Evolutionary conservation across 2,888 invertebrate species (phyloP), one percentile per base, ranked within the genome.

Genomic region (Epinotia ramella): DNA sequence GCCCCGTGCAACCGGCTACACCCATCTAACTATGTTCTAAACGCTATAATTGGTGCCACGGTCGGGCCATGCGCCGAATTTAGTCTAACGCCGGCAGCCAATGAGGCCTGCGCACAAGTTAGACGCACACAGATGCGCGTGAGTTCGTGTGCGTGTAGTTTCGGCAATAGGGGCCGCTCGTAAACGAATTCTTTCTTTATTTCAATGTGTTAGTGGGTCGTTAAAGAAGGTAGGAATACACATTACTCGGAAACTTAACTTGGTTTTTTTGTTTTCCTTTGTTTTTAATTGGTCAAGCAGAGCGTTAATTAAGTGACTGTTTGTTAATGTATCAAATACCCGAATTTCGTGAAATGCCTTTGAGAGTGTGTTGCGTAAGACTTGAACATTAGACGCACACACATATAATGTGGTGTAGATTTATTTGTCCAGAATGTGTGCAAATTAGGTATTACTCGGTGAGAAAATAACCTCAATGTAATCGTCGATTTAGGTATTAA

Each of bases 71-170:
- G 56, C 64, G 68, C 70, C 74, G 70, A 74, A 74, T 65, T 49
- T 65, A 65, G 33, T 70, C 70, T 70, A 69, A 74, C 28, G 20
- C 24, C 24, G n/a, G 12, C 49, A n/a, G 33, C 74, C 69, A 74
- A 74, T 69, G n/a, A 40, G 64, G 11, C 24, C 71, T 59, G 74
- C 74, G 74, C 74, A 13, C 0, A 69, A 69, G 74, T 74, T 74
- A 74, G 74, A 74, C 74, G 74, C 74, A 74, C 64, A 74, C 74
- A 69, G 1, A 16, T 9, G 13, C 12, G 24, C 16, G 59, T 33
- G 62, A 6, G 62, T 2, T 12, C n/a, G 67, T 56, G 56, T 18
- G 71, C 44, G 56, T 33, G 16, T 4, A n/a, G 12, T 72, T 64
- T 64, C 33, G 64, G 56, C 56, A 24, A 72, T 24, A 56, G 63